These are phyloP conservation scores for Alces alces DNA, from an alignment of 2,113 vertebrate species.

Conservation along the genomic window DNA sequence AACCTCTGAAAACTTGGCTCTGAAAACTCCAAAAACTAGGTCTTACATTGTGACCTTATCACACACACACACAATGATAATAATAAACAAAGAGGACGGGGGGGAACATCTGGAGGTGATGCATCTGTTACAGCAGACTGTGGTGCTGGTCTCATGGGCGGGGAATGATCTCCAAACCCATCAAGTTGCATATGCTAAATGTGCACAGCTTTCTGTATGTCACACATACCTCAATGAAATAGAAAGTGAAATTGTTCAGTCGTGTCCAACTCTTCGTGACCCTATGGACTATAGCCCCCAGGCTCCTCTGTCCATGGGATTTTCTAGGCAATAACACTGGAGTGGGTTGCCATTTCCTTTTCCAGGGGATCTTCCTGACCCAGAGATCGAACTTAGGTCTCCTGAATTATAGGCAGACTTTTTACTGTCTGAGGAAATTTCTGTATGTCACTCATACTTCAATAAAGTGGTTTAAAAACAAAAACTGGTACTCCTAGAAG, in stretches of 20 bases:
- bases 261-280: background rate
- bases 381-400: background rate
- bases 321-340: background rate
- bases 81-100: background rate
- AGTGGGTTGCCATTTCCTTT: background rate
- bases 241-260: background rate
- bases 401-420: background rate
- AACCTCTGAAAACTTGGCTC: background rate
- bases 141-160: fast-evolving
- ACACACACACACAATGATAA: background rate
- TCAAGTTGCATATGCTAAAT: background rate
- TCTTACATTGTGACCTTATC: background rate
- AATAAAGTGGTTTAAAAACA: background rate
- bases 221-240: background rate
- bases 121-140: fast-evolving
- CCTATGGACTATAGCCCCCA: background rate
- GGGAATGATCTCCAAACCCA: background rate
- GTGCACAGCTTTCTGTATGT: background rate
- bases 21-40: background rate
- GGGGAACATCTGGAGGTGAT: background rate
- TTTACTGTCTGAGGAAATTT: background rate
- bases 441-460: background rate
- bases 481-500: background rate
- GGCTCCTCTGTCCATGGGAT: background rate
- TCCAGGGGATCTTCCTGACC: background rate